A percentile compares a stretch with the other conserved stretches of the same genome.
phyloP scores from a whole-genome alignment of 1,140 invertebrate genomes.

The Drosophila seguyi region DNA sequence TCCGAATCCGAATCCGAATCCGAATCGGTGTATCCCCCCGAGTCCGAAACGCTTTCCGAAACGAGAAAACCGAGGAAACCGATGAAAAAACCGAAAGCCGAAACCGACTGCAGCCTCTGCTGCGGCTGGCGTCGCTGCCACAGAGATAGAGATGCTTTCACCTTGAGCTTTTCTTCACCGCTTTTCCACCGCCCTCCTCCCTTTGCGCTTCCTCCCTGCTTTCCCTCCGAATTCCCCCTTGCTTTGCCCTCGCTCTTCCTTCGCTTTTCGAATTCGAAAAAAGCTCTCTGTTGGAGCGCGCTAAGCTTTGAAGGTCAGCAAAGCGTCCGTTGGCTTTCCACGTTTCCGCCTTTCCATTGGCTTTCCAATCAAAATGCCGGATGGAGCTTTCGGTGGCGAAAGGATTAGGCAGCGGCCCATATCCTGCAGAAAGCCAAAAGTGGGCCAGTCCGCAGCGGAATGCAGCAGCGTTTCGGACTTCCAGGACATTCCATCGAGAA shows the following conservation, averaged over 20 bases:
- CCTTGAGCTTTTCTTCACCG: conserved; percentile 36
- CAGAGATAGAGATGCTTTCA: conserved; percentile 41
- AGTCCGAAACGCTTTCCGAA: conserved; percentile 48
- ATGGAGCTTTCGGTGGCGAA: conserved; percentile 2
- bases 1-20: conserved; percentile 37
- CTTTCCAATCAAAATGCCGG: conserved; percentile 15
- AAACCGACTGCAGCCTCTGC: conserved; percentile 57
- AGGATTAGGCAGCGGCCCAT: conserved; percentile 1
- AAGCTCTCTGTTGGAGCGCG: conserved; percentile 7
- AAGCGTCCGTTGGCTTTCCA: conserved; percentile 8
- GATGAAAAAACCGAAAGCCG: background rate
- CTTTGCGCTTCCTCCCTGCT: conserved; percentile 10
- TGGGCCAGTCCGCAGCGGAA: conserved; percentile 61
- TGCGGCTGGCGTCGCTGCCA: conserved; percentile 7
- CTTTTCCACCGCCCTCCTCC: background rate
- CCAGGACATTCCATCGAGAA: conserved; percentile 41
- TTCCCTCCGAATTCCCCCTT: background rate
- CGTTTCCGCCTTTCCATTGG: background rate
- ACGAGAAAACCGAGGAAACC: background rate
- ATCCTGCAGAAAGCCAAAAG: conserved; percentile 48
- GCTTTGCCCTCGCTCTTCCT: background rate
- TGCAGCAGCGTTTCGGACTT: conserved; percentile 69
- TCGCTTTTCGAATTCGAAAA: conserved; percentile 37
- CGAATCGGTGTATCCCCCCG: conserved; percentile 11
- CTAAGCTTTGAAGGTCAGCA: conserved; percentile 46